These are phyloP conservation scores for Ascidia mentula DNA, from an alignment of 23 tunicate genomes.

Conservation along the genomic window DNA sequence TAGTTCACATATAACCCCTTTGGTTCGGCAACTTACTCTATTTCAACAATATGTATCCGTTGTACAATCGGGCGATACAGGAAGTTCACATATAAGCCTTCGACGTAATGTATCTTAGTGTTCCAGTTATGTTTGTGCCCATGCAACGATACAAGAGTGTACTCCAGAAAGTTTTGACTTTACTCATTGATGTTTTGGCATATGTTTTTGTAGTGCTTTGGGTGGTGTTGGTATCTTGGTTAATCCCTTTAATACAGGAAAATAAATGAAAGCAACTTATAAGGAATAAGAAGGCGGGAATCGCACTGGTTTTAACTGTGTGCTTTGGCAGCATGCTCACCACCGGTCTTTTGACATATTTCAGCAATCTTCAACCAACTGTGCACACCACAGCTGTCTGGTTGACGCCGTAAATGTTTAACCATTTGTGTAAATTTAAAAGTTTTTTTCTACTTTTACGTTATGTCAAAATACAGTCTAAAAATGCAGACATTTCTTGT, in stretches of 20 bases:
- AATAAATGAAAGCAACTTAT: no score
- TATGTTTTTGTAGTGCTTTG: constrained; percentile 36
- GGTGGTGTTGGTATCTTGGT: constrained; percentile 80
- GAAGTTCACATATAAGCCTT: no score
- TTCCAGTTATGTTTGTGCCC: no score
- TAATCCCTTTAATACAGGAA: neutral
- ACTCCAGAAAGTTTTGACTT: no score
- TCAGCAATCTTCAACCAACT: neutral
- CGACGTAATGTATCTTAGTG: no score
- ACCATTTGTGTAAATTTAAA: no score
- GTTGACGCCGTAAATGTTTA: neutral
- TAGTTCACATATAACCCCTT: neutral
- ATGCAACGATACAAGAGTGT: no score
- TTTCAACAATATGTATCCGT: neutral
- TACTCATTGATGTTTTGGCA: no score
- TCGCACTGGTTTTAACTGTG: neutral
- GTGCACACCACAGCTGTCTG: neutral
- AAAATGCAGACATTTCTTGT: no score
- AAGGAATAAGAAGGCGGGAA: constrained; percentile 3
- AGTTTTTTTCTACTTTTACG: no score
- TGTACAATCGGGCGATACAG: neutral
- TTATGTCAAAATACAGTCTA: no score
- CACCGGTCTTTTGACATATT: neutral
- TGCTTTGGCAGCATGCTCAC: neutral
- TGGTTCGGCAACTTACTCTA: neutral